A percentile compares a stretch with the other conserved stretches of the same genome.
Conservation (phyloP, 2,113 vertebrate species). For the Struthio camelus region DNA sequence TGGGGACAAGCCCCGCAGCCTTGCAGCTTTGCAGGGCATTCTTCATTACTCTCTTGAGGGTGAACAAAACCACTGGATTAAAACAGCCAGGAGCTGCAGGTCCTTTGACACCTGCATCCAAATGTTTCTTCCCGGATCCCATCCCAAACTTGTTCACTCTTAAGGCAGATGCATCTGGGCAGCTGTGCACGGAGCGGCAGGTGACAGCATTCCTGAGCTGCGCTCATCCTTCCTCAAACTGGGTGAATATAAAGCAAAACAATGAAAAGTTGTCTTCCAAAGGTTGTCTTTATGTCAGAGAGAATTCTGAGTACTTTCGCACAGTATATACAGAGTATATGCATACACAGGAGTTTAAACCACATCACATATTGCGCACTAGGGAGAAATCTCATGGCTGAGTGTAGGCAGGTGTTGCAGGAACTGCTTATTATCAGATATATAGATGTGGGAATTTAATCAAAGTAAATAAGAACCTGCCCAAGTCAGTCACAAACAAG, state of each 20-base stretch:
- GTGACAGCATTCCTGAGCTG: background rate
- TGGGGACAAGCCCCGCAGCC: background rate
- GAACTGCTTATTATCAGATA: background rate
- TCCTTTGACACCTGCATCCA: background rate
- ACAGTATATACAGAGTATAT: rapidly evolving
- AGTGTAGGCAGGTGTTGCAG: background rate
- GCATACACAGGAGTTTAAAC: background rate
- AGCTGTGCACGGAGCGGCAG: rapidly evolving
- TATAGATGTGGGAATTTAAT: background rate
- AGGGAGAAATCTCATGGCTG: background rate
- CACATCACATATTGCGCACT: background rate
- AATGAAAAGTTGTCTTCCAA: background rate
- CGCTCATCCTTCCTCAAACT: background rate
- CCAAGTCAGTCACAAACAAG: background rate
- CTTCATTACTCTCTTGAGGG: background rate
- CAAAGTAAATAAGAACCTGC: background rate
- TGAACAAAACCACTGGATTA: background rate
- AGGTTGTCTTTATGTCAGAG: rapidly evolving
- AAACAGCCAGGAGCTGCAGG: background rate
- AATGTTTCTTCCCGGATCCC: background rate
- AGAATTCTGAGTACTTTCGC: background rate
- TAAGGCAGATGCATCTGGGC: background rate
- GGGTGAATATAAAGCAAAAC: background rate
- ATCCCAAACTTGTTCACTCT: background rate
- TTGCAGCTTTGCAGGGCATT: background rate